Evolutionary conservation across 2,888 invertebrate genomes (phyloP), one percentile per base, ranked within the genome.

Genomic region (Drosophila algonquin): DNA sequence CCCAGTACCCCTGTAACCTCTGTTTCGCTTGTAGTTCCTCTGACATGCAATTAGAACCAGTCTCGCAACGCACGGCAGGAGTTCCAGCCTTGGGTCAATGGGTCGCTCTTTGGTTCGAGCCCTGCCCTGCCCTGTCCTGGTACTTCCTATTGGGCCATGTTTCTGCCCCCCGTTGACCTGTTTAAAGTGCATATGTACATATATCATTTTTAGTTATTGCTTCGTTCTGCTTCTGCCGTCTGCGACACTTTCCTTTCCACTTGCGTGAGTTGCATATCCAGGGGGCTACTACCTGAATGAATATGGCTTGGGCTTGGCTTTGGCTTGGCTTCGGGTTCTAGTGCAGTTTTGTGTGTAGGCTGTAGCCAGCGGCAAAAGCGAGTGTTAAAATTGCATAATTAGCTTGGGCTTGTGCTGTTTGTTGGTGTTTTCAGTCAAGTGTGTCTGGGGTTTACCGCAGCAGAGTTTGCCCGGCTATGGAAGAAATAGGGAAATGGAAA

Each of bases 331-430:
- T 44, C 14, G 14, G 14, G 14, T 40, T 40, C 40, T 14, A 6
- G 40, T 40, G 14, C 40, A 6, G 40, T 40, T 40, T 40, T 60
- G 57, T 65, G 71, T 80, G 76, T 87, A 61, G 69, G 75, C 14
- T 65, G 51, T 65, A 63, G 79, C 75, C 63, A 63, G 63, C 64
- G 45, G 63, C 62, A 62, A 51, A 51, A 74, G 71, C 69, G 68
- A 86, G 85, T 85, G 85, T 78, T 80, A 78, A 78, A 87, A 63
- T 86, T 89, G 89, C 89, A 86, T 86, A 86, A 86, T 87, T 84
- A 76, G 75, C 63, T 71, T 74, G 63, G 56, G 68, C 48, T 35
- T 47, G 53, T 59, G 68, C 55, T 47, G 62, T 73, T 73, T 47
- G 57, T 73, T 46, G 57, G 46, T 52, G 60, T 56, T 55, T 24